These are phyloP conservation scores for Clanis bilineata DNA, from an alignment of 2,888 invertebrate species.

Conservation along the genomic window DNA sequence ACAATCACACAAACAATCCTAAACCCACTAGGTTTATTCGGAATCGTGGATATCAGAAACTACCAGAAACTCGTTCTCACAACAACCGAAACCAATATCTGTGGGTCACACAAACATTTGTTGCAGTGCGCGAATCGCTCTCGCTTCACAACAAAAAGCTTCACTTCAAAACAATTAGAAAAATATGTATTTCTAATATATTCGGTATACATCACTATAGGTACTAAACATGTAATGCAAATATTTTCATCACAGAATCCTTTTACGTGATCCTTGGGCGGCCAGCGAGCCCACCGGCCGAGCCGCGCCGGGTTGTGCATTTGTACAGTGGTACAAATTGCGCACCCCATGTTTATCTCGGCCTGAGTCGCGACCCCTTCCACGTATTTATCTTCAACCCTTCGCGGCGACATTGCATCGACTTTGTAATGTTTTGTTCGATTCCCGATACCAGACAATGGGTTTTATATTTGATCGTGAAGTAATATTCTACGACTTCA, in stretches of 20 bases:
- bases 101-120: not conserved
- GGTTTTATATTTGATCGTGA: constrained; percentile 21
- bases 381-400: constrained; percentile 76
- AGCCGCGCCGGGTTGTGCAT: constrained; percentile 50
- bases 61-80: not conserved
- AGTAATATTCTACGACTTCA: not conserved
- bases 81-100: not conserved
- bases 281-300: constrained; percentile 23
- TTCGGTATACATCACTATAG: not conserved
- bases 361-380: constrained; percentile 63
- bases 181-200: too few species aligned
- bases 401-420: constrained; percentile 65
- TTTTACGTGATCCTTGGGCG: constrained; percentile 16
- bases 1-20: too few species aligned
- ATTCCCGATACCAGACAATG: constrained; percentile 40
- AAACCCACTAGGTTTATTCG: too few species aligned
- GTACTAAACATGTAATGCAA: not conserved
- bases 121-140: too few species aligned
- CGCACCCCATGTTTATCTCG: constrained; percentile 75
- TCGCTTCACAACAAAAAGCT: too few species aligned
- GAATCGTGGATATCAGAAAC: not conserved
- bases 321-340: constrained; percentile 77
- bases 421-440: constrained; percentile 70
- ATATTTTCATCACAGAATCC: not conserved
- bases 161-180: too few species aligned